phyloP scores from a whole-genome alignment of 1,140 invertebrate species.

The Caenorhabditis inopinata region DNA sequence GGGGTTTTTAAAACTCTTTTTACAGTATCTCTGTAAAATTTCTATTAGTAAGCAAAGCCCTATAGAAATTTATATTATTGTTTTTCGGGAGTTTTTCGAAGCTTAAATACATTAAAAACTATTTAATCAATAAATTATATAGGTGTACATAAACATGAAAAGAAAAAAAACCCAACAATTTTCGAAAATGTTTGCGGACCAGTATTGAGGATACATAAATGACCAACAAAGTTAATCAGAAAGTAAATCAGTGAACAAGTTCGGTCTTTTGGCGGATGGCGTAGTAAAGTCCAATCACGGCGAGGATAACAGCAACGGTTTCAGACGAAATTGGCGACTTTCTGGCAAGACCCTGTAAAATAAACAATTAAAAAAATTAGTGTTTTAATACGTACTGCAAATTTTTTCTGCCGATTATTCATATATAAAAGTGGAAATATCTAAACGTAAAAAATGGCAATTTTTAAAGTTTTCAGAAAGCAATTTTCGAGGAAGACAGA shows the following conservation, averaged over 20 bases:
- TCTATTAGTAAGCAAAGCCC: background rate
- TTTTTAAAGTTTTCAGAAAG: background rate
- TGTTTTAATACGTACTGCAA: too few species aligned
- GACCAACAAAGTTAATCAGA: constrained; percentile 36
- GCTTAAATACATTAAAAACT: constrained; percentile 12
- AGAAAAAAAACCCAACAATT: constrained; percentile 27
- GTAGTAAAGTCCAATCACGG: constrained; percentile 53
- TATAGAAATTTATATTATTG: background rate
- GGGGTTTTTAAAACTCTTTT: background rate
- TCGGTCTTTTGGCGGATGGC: constrained; percentile 47
- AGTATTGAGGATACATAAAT: background rate
- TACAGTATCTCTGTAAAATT: background rate
- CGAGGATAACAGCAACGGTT: constrained; percentile 54
- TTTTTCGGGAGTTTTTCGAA: background rate
- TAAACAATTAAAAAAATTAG: background rate
- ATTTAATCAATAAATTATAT: constrained; percentile 35
- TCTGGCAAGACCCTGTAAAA: constrained; percentile 51
- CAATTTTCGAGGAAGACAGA: too few species aligned
- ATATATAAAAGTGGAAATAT: too few species aligned
- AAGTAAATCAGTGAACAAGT: constrained; percentile 30
- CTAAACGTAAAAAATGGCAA: background rate
- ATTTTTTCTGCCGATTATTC: too few species aligned
- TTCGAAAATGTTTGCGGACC: background rate
- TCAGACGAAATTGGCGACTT: constrained; percentile 59
- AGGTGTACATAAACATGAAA: background rate